Conservation (phyloP, 1,140 invertebrate genomes). For the Theocolax elegans region DNA sequence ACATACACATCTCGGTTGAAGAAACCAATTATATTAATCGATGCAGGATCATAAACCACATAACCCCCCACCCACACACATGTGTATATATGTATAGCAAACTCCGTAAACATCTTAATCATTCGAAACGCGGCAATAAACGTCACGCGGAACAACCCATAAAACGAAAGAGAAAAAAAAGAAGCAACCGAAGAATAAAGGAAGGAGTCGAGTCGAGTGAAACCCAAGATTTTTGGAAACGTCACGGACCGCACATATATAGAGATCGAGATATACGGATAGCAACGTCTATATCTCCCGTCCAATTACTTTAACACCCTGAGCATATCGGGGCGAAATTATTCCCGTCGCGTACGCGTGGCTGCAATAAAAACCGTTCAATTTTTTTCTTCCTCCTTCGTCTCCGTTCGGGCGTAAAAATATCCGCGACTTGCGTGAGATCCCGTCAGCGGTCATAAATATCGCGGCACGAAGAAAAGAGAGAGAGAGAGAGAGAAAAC, state of each 20-base stretch:
- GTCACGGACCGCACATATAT: neutral
- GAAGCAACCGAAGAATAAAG: no score
- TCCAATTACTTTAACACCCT: slow-evolving; percentile 39
- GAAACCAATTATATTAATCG: slow-evolving; percentile 25
- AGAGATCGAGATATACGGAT: no score
- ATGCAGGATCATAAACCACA: slow-evolving; percentile 3
- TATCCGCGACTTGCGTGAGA: neutral
- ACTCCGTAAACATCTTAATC: slow-evolving; percentile 42
- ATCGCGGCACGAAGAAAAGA: neutral
- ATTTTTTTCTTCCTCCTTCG: slow-evolving; percentile 30
- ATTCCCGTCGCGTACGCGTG: slow-evolving; percentile 30
- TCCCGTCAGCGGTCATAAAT: neutral
- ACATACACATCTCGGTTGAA: no score
- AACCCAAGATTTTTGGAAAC: slow-evolving; percentile 30
- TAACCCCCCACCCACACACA: no score
- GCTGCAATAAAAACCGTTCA: slow-evolving; percentile 37
- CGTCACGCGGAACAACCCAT: slow-evolving; percentile 33
- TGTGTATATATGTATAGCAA: slow-evolving; percentile 14
- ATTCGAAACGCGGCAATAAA: slow-evolving; percentile 29
- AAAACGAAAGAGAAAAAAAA: no score
- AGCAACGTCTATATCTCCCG: no score
- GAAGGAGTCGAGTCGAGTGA: neutral
- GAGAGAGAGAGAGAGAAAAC: slow-evolving; percentile 30
- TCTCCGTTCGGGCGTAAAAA: neutral
- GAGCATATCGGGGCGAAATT: slow-evolving; percentile 31